Evolutionary conservation across 2,113 vertebrate species (phyloP), one percentile per base, ranked within the genome.

Genomic region (Pterocles orientalis): DNA sequence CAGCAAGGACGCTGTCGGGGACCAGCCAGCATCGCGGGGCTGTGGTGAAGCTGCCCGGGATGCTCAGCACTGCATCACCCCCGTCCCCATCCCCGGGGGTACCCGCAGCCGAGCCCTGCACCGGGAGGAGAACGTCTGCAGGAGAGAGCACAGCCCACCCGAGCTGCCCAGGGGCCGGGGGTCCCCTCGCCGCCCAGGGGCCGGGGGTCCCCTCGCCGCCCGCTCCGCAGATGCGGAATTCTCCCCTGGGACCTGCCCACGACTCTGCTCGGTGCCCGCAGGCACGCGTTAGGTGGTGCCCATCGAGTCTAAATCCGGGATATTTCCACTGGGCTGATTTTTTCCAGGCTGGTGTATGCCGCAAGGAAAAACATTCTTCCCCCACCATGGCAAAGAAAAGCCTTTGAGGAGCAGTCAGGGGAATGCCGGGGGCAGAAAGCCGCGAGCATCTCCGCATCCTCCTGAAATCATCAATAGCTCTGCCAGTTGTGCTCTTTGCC

Each of bases 1-100:
- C 77, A 71, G n/a, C 2, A 18, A n/a, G 28, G 48, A 87, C 47
- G 34, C 10, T n/a, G 2, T 0, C 1, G 3, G 28, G 60, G 21
- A 64, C 15, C 56, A 70, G 33, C 31, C 73, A 47, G 4, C 18
- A 31, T n/a, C 33, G 11, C 25, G 25, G 75, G 60, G 6, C 21
- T 5, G 51, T 26, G 39, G 21, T 8, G 10, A 25, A 41, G 21
- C 19, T 50, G 41, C 24, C 33, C 26, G 25, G 5, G 73, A 2
- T 1, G 8, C 48, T 13, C 73, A 56, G 19, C 9, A 17, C 4
- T 5, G 65, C 43, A 33, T 6, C 10, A 21, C 39, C 39, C 39
- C 39, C 20, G 6, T 2, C 39, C 3, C 58, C 41, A 25, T 17
- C 15, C 29, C 20, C 51, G 24, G 43, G 26, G 39, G 14, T 3